Evolutionary conservation across 2,797 vertebrate genomes (phyloP), one percentile per base, ranked within the genome.

Genomic region (Zalophus californianus): DNA sequence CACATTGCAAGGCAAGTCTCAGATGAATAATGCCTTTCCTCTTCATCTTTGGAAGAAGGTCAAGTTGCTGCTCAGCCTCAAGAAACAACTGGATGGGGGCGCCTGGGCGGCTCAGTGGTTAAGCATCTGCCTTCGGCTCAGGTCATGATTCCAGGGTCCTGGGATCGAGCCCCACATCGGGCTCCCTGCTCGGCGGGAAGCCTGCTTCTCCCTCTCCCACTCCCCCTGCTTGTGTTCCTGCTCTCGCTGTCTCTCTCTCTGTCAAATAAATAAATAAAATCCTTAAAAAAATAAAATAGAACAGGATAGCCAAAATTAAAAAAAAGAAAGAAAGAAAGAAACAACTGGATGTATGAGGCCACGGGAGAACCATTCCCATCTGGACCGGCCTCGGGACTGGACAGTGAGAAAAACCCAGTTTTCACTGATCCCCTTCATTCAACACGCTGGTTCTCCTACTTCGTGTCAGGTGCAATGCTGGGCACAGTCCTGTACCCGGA

Each of bases 31-130:
- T 48, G 20, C 35, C 86, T 87, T 94, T 50, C 27, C 41, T 92
- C 78, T 91, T 91, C 52, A 88, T 70, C n/a, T 96, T 38, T 95
- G 83, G 62, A 97, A 83, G 77, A 75, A 92, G 32, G 64, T 96
- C 83, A 91, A 62, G 41, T 48, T 83, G 60, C 7, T 79, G 48
- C 10, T 27, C 50, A 29, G 60, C 32, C 80, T 90, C 38, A 62
- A 84, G 83, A 91, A 84, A 94, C 72, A 94, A 86, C 7, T 38
- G 38, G 90, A 66, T 29, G 15, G 44, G 44, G 44, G 44, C 7
- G 6, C 41, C 41, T 44, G 44, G 44, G 44, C 44, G 7, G 44
- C 44, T 44, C 6, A 44, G 41, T 44, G 44, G 44, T 44, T 44
- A 44, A 44, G 44, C 44, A 44, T 44, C 44, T 44, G 44, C 44